phyloP scores from a whole-genome alignment of 2,113 vertebrate species.

The Nanorana parkeri region DNA sequence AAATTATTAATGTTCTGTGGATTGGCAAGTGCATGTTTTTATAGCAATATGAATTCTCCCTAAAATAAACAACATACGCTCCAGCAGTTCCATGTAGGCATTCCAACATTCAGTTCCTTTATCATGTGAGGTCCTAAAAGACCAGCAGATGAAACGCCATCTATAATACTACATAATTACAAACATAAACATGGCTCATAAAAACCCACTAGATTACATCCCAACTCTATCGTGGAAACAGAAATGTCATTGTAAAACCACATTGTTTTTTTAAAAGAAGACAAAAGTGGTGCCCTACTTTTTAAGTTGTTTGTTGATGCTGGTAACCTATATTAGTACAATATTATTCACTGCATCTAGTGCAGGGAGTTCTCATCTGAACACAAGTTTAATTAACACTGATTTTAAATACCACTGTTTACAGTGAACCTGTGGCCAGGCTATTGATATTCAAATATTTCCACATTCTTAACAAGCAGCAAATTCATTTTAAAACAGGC shows the following conservation, averaged over 20 bases:
- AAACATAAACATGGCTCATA: conserved; percentile 30
- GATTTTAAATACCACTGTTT: no score
- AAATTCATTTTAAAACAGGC: no score
- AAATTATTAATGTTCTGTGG: background rate
- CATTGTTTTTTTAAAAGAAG: background rate
- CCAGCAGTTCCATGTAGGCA: conserved; percentile 3
- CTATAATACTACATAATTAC: conserved; percentile 9
- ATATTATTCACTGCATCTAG: background rate
- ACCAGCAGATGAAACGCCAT: conserved; percentile 14
- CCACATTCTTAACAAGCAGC: no score
- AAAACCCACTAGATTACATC: conserved; percentile 11
- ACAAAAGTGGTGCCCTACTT: background rate
- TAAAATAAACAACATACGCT: background rate
- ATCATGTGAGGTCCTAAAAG: conserved; percentile 23
- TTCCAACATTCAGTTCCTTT: conserved; percentile 2
- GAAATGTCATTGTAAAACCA: conserved; percentile 17
- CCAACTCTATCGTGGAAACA: conserved; percentile 5
- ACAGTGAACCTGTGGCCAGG: no score
- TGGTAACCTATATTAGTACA: background rate
- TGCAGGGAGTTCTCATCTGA: no score
- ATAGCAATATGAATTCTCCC: background rate
- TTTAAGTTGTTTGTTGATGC: background rate
- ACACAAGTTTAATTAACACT: no score
- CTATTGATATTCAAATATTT: no score
- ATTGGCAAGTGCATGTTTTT: background rate